A percentile compares a stretch with the other conserved stretches of the same genome.
These are phyloP conservation scores for Drosophila ficusphila DNA, from an alignment of 1,140 invertebrate species.

Conservation along the genomic window DNA sequence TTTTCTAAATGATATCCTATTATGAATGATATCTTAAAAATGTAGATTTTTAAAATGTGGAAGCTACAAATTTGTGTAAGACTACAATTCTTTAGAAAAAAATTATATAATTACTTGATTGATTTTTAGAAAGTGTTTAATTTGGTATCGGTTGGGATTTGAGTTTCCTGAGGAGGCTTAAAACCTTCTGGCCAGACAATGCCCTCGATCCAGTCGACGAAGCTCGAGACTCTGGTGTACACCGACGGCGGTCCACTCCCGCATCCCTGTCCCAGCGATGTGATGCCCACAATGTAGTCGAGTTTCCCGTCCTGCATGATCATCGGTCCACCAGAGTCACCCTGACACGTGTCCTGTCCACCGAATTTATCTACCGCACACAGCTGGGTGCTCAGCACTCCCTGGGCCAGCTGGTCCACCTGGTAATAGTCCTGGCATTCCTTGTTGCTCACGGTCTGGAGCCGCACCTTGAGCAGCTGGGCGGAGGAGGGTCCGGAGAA, in stretches of 20 bases:
- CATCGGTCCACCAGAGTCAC: constrained; percentile 88
- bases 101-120: too few species aligned
- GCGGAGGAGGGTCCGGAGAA: constrained; percentile 62
- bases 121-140: constrained; percentile 1
- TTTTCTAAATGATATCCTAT: too few species aligned
- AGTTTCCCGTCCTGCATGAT: constrained; percentile 27
- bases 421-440: constrained; percentile 57
- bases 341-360: constrained; percentile 88
- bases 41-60: too few species aligned
- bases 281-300: constrained; percentile 87
- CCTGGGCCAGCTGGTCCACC: constrained; percentile 44
- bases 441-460: constrained; percentile 41
- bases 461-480: constrained; percentile 64
- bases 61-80: too few species aligned
- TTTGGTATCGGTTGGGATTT: neutral
- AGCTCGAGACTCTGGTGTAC: constrained; percentile 89
- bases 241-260: constrained; percentile 87
- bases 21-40: too few species aligned
- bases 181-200: constrained; percentile 86
- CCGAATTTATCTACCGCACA: constrained; percentile 86
- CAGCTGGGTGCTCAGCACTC: constrained; percentile 84
- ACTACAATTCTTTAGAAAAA: too few species aligned
- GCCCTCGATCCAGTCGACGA: constrained; percentile 90
- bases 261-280: constrained; percentile 89
- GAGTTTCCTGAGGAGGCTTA: neutral